Evolutionary conservation across 2,888 invertebrate genomes (phyloP).

Genomic region (Charanyca ferruginea): DNA sequence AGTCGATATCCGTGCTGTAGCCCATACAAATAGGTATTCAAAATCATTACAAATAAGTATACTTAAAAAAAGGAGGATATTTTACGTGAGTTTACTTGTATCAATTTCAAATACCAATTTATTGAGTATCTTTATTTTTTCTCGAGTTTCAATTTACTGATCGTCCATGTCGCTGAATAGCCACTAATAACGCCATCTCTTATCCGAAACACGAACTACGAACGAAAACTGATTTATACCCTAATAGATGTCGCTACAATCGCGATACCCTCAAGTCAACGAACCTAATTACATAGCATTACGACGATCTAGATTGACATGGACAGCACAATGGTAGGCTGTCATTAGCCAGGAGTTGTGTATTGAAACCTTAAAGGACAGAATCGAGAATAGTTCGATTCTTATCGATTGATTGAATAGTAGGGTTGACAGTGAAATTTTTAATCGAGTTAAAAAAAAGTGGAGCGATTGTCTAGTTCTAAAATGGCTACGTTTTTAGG

Average conservation of each 20-base stretch:
- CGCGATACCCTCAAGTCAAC: slow-evolving; percentile 41
- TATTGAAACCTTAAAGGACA: slow-evolving; percentile 60
- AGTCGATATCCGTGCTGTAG: too few species aligned
- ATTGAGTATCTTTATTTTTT: too few species aligned
- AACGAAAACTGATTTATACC: slow-evolving; percentile 22
- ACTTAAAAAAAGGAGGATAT: too few species aligned
- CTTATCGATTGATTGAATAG: slow-evolving; percentile 58
- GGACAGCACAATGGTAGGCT: slow-evolving; percentile 64
- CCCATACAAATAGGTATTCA: too few species aligned
- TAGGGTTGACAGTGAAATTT: slow-evolving; percentile 35
- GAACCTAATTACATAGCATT: slow-evolving; percentile 60
- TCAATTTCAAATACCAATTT: too few species aligned
- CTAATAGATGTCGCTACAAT: slow-evolving; percentile 54
- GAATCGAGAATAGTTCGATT: slow-evolving; percentile 53
- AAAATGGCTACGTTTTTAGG: too few species aligned
- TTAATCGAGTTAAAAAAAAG: slow-evolving; percentile 1
- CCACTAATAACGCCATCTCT: slow-evolving; percentile 45
- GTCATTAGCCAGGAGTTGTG: slow-evolving; percentile 55
- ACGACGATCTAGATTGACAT: slow-evolving; percentile 57
- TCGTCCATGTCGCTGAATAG: too few species aligned
- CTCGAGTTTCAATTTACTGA: too few species aligned
- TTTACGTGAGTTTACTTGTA: too few species aligned
- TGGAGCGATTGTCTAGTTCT: too few species aligned
- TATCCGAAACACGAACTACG: slow-evolving; percentile 16
- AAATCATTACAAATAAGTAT: too few species aligned